Evolutionary conservation across 1,140 invertebrate species (phyloP).

Genomic region (Drosophila persimilis): DNA sequence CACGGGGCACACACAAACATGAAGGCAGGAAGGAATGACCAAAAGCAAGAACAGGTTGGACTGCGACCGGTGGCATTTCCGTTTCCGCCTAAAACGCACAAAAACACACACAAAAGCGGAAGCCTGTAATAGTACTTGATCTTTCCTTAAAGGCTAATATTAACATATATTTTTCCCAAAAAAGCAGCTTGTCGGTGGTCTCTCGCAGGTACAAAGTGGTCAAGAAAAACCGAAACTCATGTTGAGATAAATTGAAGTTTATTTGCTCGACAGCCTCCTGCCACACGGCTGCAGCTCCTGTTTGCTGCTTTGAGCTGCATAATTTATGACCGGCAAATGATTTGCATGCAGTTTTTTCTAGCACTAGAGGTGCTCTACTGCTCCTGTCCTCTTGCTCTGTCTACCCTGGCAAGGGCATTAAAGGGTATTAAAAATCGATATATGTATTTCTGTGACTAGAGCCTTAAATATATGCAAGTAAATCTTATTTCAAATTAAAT

Average conservation of each 20-base stretch:
- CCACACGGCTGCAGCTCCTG: conserved; percentile 6
- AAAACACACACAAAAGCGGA: conserved; percentile 7
- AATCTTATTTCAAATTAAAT: too few relatives aligned
- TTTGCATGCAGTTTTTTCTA: conserved; percentile 68
- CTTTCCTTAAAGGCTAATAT: too few relatives aligned
- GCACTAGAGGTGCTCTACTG: conserved; percentile 22
- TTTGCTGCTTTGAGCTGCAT: conserved; percentile 35
- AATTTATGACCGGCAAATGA: conserved; percentile 75
- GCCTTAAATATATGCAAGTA: too few relatives aligned
- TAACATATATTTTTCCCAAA: too few relatives aligned
- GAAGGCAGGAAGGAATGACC: conserved; percentile 23
- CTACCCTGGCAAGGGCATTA: too few relatives aligned
- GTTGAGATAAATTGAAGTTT: conserved; percentile 71
- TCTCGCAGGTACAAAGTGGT: conserved; percentile 1
- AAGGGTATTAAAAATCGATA: too few relatives aligned
- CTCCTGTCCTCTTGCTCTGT: too few relatives aligned
- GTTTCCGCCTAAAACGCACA: conserved; percentile 60
- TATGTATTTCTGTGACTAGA: too few relatives aligned
- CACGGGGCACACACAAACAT: conserved; percentile 10
- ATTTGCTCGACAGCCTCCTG: conserved; percentile 45
- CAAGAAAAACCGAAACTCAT: conserved; percentile 23
- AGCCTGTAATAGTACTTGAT: neutral
- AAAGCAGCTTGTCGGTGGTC: neutral
- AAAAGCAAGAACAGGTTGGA: conserved; percentile 31
- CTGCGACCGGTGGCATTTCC: conserved; percentile 58